Base-by-base conservation (phyloP, 2,113 vertebrate species). In the Lophotis ruficrista region DNA sequence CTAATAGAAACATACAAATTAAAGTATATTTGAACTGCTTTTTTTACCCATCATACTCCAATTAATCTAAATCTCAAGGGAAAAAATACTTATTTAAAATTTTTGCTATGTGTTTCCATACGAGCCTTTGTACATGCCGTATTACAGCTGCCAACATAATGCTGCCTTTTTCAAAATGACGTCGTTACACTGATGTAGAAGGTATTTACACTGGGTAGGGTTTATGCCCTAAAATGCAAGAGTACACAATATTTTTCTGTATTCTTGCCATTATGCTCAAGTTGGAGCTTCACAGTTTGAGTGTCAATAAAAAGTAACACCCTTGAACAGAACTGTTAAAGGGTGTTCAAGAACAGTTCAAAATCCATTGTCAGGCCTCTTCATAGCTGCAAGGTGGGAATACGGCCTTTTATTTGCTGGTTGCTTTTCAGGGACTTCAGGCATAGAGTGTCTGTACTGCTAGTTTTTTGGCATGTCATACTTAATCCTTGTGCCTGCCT, bases 401-500 rank as follows among this genome's bases (percentile, higher is more conserved):
- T 70, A 17, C 33, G 57, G 21, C 37, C 14, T 65, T 57, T 4
- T 80, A 47, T 53, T 88, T 94, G 30, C 58, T 79, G 30, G 14
- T 70, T 92, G 25, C 35, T 90, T 93, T 86, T 93, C 51, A 78
- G 35, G 33, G 60, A 27, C 50, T 92, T 86, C 72, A 92, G 79
- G 64, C 68, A n/a, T 54, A 65, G 38, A 43, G 73, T 93, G 48
- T 70, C 51, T 71, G 71, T 41, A 8, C 38, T 64, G 12, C 2
- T 47, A 43, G 18, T 14, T 58, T 53, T 87, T 81, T 19, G 21
- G 14, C 1, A 1, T 60, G n/a, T 88, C 23, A 18, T 38, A 33
- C 1, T 0, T 56, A 72, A 72, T 35, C 18, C 64, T 24, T 30
- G 6, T 0, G 0, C 35, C 53, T 77, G 30, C 22, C 24, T 83